A percentile compares a stretch with the other conserved stretches of the same genome.
Conservation (phyloP, 1,140 invertebrate genomes). For the Gerris buenoi region DNA sequence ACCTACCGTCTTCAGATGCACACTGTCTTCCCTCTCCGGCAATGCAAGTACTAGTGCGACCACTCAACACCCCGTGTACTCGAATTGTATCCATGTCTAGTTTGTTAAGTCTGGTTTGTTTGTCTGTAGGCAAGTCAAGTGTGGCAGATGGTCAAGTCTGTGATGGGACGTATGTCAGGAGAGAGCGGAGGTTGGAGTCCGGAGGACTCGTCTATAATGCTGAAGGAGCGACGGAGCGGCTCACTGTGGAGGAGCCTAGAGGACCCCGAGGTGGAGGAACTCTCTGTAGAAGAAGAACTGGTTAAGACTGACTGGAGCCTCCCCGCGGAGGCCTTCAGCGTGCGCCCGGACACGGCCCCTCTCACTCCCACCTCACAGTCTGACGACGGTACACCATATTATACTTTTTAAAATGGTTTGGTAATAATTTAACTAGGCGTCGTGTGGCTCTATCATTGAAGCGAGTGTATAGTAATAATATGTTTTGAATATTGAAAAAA, state of each 20-base stretch:
- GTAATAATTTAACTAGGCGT: no score
- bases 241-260: background rate
- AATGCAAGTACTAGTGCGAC: no score
- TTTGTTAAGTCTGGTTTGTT: no score
- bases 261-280: background rate
- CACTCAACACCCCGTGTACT: no score
- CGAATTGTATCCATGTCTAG: no score
- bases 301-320: background rate
- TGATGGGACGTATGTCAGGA: background rate
- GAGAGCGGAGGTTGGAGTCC: background rate
- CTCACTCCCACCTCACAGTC: background rate
- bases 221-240: background rate
- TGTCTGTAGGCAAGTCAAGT: background rate
- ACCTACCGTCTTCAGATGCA: no score
- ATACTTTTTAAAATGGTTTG: constrained; percentile 1
- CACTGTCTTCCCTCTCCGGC: no score
- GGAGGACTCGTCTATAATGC: background rate
- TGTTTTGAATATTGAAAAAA: no score
- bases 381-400: background rate
- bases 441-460: no score
- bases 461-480: no score
- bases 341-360: background rate
- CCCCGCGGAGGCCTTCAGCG: background rate
- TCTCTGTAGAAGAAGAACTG: background rate
- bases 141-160: background rate